Conservation (phyloP, 2,113 vertebrate species). For the Benitochromis conjunctus region DNA sequence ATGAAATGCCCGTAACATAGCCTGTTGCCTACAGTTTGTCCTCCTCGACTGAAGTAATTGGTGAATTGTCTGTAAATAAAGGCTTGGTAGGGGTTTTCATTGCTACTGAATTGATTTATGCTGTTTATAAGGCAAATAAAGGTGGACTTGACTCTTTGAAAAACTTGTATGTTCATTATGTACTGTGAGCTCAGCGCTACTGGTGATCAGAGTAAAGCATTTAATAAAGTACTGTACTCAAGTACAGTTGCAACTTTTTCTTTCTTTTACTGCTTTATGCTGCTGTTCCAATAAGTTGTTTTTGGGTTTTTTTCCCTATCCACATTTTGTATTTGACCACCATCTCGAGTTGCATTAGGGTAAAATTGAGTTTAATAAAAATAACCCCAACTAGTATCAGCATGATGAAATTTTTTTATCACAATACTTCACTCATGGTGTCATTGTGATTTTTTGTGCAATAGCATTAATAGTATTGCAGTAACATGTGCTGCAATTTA, state of each 20-base stretch:
- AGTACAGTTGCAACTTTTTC: neutral
- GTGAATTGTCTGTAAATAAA: constrained; percentile 66
- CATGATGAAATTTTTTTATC: neutral
- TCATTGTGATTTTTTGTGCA: neutral
- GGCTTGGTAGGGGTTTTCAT: constrained; percentile 57
- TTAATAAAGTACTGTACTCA: neutral
- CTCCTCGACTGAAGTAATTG: constrained; percentile 46
- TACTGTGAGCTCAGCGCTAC: neutral
- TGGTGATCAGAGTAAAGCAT: neutral
- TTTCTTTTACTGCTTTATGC: neutral
- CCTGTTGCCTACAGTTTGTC: constrained; percentile 34
- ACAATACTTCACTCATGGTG: neutral
- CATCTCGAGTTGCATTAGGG: neutral
- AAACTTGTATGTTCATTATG: neutral
- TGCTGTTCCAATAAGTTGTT: neutral
- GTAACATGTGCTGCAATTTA: neutral
- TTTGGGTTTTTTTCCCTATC: neutral
- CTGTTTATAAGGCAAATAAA: constrained; percentile 74
- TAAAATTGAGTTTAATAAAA: neutral
- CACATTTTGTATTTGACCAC: neutral
- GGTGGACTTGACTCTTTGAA: constrained; percentile 52
- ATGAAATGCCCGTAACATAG: constrained; percentile 32
- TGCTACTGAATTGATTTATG: constrained; percentile 69
- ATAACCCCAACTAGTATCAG: neutral
- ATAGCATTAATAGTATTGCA: neutral